phyloP scores from a whole-genome alignment of 2,113 vertebrate genomes.

The Saguinus midas region DNA sequence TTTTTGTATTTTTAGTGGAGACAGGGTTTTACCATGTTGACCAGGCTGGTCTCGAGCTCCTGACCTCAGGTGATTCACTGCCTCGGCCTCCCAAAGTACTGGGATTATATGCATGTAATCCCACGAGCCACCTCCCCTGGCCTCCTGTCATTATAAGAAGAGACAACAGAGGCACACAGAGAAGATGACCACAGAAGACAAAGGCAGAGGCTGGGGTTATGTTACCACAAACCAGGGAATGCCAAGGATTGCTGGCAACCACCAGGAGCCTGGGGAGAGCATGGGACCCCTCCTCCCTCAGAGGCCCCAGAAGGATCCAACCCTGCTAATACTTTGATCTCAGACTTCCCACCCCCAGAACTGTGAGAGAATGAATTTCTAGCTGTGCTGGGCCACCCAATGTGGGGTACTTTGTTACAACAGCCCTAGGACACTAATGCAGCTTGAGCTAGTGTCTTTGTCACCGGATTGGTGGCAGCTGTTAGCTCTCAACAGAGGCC shows the following conservation, averaged over 20 bases:
- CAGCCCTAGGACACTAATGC: too few relatives aligned
- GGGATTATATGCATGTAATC: too few relatives aligned
- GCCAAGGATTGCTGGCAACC: not conserved
- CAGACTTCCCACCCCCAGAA: not conserved
- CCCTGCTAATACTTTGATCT: not conserved
- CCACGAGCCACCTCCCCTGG: too few relatives aligned
- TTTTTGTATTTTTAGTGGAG: too few relatives aligned
- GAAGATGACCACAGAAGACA: not conserved
- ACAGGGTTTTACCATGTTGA: too few relatives aligned
- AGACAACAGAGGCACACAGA: not conserved
- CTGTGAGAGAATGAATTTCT: not conserved
- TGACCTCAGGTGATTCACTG: too few relatives aligned
- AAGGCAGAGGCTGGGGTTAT: not conserved
- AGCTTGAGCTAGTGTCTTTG: not conserved
- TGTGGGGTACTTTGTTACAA: not conserved
- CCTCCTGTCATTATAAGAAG: not conserved
- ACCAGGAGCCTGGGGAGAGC: not conserved
- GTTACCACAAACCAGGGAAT: not conserved
- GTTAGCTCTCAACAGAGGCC: not conserved
- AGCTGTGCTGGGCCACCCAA: not conserved
- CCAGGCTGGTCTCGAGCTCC: too few relatives aligned
- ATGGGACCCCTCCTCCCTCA: not conserved
- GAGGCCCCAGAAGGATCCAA: not conserved
- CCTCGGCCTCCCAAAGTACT: too few relatives aligned
- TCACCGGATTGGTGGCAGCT: not conserved